Conservation (phyloP, 2,888 invertebrate genomes). For the Amiota minor region DNA sequence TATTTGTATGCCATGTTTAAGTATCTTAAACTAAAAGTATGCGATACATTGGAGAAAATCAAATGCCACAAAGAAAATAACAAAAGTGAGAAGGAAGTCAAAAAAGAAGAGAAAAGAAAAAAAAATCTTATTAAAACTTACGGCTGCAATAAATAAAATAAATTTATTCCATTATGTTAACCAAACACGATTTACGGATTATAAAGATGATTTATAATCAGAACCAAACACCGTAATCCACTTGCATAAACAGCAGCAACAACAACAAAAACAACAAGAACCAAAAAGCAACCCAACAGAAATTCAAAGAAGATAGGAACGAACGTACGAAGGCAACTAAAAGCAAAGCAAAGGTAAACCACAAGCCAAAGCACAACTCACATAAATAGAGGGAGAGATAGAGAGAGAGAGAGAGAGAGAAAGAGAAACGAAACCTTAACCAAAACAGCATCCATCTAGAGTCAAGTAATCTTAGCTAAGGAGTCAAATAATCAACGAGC, state of each 20-base stretch:
- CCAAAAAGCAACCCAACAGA: slow-evolving; percentile 33
- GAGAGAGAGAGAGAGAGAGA: too few species aligned
- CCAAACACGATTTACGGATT: slow-evolving; percentile 68
- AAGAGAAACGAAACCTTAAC: too few species aligned
- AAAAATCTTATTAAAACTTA: slow-evolving; percentile 64
- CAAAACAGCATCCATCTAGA: too few species aligned
- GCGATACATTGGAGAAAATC: slow-evolving; percentile 43
- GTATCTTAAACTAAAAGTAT: slow-evolving; percentile 32
- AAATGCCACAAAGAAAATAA: slow-evolving; percentile 5
- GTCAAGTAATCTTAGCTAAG: too few species aligned
- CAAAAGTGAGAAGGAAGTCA: background rate
- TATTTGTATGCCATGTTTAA: slow-evolving; percentile 14
- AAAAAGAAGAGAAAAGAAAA: background rate
- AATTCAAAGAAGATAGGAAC: background rate
- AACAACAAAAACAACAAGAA: slow-evolving; percentile 25
- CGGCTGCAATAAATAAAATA: slow-evolving; percentile 68
- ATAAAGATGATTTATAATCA: slow-evolving; percentile 68
- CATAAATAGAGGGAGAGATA: too few species aligned
- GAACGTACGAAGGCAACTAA: background rate
- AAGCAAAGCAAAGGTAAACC: slow-evolving; percentile 15
- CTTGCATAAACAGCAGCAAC: slow-evolving; percentile 62
- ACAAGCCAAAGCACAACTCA: background rate
- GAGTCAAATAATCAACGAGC: too few species aligned
- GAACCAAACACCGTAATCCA: slow-evolving; percentile 68
- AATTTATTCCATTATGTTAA: slow-evolving; percentile 69